phyloP scores from a whole-genome alignment of 2,797 vertebrate genomes.

The Prunella strophiata region DNA sequence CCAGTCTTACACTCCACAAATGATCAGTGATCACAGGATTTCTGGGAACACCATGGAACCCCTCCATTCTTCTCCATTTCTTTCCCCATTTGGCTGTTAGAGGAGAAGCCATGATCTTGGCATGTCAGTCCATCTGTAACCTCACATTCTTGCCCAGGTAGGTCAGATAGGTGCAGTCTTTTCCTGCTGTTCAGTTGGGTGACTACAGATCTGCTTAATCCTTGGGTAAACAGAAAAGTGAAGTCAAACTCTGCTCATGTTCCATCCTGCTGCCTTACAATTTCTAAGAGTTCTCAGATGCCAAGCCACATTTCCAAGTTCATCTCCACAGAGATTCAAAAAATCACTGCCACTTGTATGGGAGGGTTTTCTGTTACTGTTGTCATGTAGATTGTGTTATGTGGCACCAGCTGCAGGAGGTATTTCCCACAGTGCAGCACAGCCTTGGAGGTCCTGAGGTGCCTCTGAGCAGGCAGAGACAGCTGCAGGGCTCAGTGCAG shows the following conservation, averaged over 20 bases:
- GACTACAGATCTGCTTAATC: background rate
- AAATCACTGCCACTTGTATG: background rate
- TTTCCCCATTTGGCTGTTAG: background rate
- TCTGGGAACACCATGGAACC: background rate
- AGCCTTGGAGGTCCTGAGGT: background rate
- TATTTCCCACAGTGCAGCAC: background rate
- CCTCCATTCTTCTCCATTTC: background rate
- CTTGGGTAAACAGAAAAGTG: background rate
- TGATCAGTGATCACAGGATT: background rate
- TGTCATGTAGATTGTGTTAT: background rate
- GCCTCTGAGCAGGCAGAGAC: background rate
- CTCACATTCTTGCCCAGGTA: background rate
- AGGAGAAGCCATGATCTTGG: background rate
- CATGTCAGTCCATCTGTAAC: background rate
- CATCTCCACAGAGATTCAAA: background rate
- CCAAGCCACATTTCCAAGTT: background rate
- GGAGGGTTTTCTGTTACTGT: background rate
- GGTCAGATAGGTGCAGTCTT: background rate
- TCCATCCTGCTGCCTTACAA: background rate
- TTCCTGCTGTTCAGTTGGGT: background rate
- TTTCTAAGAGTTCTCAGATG: background rate
- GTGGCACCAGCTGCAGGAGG: background rate
- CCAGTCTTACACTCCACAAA: background rate
- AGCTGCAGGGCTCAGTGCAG: background rate
- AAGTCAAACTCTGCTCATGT: background rate